These are phyloP conservation scores for Athripsodes cinereus DNA, from an alignment of 2,888 invertebrate genomes.

Conservation along the genomic window DNA sequence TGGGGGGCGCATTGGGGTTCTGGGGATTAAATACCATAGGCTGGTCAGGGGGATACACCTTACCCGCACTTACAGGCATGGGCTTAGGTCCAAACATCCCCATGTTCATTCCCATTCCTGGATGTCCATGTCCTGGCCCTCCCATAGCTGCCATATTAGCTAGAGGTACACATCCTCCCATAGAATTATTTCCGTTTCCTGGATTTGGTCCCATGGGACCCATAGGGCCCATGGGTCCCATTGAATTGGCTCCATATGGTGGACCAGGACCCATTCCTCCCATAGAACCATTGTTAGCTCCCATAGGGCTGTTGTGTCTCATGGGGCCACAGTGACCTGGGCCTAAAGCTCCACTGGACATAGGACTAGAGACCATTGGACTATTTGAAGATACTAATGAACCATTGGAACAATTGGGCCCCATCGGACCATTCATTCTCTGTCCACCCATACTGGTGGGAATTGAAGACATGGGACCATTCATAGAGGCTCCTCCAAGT, in stretches of 20 bases:
- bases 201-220: conserved; percentile 39
- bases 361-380: conserved; percentile 51
- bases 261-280: conserved; percentile 45
- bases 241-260: conserved; percentile 40
- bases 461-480: conserved; percentile 54
- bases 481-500: conserved; percentile 52
- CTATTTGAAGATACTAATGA: conserved; percentile 51
- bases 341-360: conserved; percentile 48
- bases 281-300: conserved; percentile 36
- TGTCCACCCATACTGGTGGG: conserved; percentile 54
- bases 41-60: conserved; percentile 92
- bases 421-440: conserved; percentile 52
- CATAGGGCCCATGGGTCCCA: conserved; percentile 34
- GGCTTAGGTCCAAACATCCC: conserved; percentile 74
- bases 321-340: conserved; percentile 50
- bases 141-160: conserved; percentile 45
- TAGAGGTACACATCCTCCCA: conserved; percentile 48
- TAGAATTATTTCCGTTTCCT: conserved; percentile 48
- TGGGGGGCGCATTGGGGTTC: conserved; percentile 97
- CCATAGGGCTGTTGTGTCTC: conserved; percentile 43
- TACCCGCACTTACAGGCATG: conserved; percentile 86
- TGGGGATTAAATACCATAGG: conserved; percentile 98
- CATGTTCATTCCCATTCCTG: conserved; percentile 53
- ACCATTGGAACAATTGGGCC: conserved; percentile 52
- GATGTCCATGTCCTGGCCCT: conserved; percentile 30